These are phyloP conservation scores for Pangasius mekongensis DNA, from an alignment of 2,797 vertebrate species.

Conservation along the genomic window DNA sequence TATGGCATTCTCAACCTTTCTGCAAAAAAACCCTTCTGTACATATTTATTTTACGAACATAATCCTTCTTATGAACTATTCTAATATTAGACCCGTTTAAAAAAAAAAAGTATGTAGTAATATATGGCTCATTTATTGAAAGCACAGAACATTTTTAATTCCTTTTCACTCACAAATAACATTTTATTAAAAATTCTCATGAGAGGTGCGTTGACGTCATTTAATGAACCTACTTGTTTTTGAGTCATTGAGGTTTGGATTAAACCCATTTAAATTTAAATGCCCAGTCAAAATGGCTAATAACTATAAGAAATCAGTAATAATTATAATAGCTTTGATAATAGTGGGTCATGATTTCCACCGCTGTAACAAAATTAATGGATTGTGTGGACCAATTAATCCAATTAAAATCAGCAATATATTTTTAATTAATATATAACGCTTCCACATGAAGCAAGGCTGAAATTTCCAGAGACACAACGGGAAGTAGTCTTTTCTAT, in stretches of 20 bases:
- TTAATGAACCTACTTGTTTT: neutral
- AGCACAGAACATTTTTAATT: neutral
- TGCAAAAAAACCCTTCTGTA: neutral
- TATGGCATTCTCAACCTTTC: neutral
- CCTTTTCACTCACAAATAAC: neutral
- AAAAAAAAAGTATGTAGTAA: neutral
- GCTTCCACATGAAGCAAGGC: neutral
- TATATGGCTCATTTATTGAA: neutral
- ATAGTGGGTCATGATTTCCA: neutral
- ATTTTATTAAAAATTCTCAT: neutral
- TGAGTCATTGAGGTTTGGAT: neutral
- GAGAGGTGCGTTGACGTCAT: neutral
- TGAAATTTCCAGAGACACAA: neutral
- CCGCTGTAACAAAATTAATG: neutral
- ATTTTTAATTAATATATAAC: neutral
- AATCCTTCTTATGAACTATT: neutral
- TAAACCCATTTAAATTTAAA: neutral
- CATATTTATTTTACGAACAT: neutral
- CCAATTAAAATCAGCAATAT: neutral
- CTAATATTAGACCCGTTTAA: neutral
- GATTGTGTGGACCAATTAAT: neutral
- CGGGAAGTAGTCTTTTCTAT: neutral
- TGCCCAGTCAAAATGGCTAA: neutral
- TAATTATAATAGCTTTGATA: neutral
- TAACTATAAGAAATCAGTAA: neutral